Evolutionary conservation across 2,113 vertebrate species (phyloP).

Genomic region (Colossoma macropomum): DNA sequence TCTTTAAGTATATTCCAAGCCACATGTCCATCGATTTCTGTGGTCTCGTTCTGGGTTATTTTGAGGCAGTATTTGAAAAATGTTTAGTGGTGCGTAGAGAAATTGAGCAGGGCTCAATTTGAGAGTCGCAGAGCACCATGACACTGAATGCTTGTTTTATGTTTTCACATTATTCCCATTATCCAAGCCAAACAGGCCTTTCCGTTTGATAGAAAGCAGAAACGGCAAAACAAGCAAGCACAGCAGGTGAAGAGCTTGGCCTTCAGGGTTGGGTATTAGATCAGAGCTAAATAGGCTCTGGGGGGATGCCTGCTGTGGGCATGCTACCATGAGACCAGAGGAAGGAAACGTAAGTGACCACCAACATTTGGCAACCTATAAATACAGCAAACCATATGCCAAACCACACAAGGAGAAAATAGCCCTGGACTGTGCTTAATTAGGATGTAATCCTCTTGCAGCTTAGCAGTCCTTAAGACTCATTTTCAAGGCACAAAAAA

Average conservation of each 20-base stretch:
- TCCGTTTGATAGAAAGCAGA: neutral
- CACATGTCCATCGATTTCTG: too few relatives aligned
- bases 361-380: constrained; percentile 43
- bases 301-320: neutral
- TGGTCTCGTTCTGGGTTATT: too few relatives aligned
- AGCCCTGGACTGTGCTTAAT: constrained; percentile 38
- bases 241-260: neutral
- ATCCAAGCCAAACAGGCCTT: neutral
- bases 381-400: constrained; percentile 19
- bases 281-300: constrained; percentile 7
- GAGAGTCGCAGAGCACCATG: too few relatives aligned
- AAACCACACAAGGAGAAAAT: constrained; percentile 35
- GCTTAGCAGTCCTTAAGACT: constrained; percentile 36
- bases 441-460: constrained; percentile 49
- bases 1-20: too few relatives aligned
- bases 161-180: neutral
- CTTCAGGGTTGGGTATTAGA: neutral
- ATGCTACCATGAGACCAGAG: neutral
- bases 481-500: constrained; percentile 4
- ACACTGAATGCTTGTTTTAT: too few relatives aligned
- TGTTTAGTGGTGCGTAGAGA: too few relatives aligned
- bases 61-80: too few relatives aligned
- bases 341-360: neutral
- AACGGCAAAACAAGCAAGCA: neutral
- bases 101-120: too few relatives aligned